Percentiles rank a stretch among this genome's conserved stretches.
Evolutionary conservation across 2,113 vertebrate species (phyloP).

Genomic region (Nothocercus nigrocapillus): DNA sequence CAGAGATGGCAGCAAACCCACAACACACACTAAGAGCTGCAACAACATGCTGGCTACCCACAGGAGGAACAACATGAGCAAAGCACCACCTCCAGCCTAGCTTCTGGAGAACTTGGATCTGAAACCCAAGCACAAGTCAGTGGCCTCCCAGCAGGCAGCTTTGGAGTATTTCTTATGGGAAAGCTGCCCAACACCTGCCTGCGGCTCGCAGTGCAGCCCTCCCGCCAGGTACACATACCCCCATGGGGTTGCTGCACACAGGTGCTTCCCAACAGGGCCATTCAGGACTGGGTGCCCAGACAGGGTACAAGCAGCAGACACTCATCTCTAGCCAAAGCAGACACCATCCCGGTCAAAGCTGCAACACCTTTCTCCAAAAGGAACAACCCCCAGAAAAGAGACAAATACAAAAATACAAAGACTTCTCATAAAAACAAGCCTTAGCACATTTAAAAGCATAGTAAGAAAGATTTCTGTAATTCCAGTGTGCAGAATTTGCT

Average conservation of each 20-base stretch:
- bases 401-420: not conserved
- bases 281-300: accelerated
- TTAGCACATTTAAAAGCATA: not conserved
- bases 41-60: not conserved
- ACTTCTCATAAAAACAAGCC: not conserved
- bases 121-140: not conserved
- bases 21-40: not conserved
- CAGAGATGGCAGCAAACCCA: not conserved
- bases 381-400: not conserved
- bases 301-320: not conserved
- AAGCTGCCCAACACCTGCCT: not conserved
- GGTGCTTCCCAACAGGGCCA: not conserved
- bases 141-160: not conserved
- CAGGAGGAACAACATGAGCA: not conserved
- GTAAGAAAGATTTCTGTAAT: not conserved
- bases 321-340: not conserved
- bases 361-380: not conserved
- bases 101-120: not conserved
- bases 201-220: not conserved
- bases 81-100: not conserved
- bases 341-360: not conserved
- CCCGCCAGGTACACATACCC: too few relatives aligned
- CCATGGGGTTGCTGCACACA: not conserved
- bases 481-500: not conserved
- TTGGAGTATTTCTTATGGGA: not conserved